Conservation (phyloP, 2,113 vertebrate genomes). For the Sturnus vulgaris region DNA sequence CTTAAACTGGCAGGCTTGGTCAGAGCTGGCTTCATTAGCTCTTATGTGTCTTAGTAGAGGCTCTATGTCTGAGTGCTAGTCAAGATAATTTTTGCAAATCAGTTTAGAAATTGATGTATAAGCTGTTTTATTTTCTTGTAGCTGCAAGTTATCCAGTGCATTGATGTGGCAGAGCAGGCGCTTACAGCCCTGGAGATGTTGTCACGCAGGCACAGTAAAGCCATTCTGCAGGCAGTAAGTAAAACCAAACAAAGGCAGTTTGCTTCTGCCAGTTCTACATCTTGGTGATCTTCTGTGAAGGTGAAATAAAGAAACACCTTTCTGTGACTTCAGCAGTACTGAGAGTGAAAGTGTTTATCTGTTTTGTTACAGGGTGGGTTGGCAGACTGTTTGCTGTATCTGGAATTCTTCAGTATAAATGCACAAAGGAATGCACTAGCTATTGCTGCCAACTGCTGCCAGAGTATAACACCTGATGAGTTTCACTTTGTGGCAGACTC, state of each 20-base stretch:
- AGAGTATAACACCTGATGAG: constrained; percentile 97
- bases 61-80: background rate
- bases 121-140: constrained; percentile 62
- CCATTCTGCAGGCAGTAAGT: constrained; percentile 97
- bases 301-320: background rate
- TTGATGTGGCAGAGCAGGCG: constrained; percentile 98
- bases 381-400: constrained; percentile 93
- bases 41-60: background rate
- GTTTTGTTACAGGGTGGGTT: constrained; percentile 84
- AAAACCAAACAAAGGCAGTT: background rate
- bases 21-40: background rate
- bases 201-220: constrained; percentile 97
- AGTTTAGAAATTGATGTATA: background rate
- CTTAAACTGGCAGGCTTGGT: background rate
- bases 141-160: constrained; percentile 99
- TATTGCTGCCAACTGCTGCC: constrained; percentile 98
- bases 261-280: background rate
- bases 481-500: constrained; percentile 99
- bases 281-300: background rate
- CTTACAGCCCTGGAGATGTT: constrained; percentile 97
- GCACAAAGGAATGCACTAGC: constrained; percentile 98
- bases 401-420: constrained; percentile 99
- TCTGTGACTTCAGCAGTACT: background rate
- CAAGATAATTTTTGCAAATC: background rate
- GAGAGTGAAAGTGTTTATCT: background rate